A percentile compares a stretch with the other conserved stretches of the same genome.
Conservation (phyloP, 2,113 vertebrate species). For the Erythrocebus patas region DNA sequence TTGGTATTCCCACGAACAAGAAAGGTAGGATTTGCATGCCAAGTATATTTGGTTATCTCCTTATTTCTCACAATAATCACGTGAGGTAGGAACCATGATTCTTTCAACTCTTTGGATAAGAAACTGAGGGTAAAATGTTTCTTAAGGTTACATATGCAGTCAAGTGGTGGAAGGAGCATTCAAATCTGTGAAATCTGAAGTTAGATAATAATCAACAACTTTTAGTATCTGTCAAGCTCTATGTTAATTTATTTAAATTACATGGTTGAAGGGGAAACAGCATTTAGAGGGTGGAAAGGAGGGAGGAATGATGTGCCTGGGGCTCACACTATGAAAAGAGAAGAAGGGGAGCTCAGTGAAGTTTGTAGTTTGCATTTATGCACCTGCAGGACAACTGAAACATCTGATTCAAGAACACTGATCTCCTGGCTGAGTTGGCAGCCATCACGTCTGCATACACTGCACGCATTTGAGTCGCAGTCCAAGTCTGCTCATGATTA, state of each 20-base stretch:
- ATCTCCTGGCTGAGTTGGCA: not conserved
- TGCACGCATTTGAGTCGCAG: not conserved
- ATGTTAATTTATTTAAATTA: not conserved
- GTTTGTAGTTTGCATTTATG: not conserved
- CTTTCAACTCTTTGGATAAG: not conserved
- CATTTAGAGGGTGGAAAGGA: not conserved
- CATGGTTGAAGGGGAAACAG: not conserved
- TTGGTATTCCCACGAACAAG: not conserved
- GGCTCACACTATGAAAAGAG: not conserved
- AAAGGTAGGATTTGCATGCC: not conserved
- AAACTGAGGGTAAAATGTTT: not conserved
- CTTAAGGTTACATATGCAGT: not conserved
- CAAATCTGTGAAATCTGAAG: not conserved
- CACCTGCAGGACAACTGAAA: not conserved
- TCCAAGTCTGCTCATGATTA: not conserved
- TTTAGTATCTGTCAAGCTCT: not conserved
- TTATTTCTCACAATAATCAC: not conserved
- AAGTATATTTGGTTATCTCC: not conserved
- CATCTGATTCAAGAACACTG: not conserved
- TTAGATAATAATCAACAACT: not conserved
- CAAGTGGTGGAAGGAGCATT: not conserved
- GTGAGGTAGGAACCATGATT: not conserved
- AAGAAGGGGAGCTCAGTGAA: not conserved
- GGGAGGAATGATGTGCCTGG: not conserved
- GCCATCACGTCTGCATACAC: fast-evolving